Percentiles rank a stretch among this genome's conserved stretches.
These are phyloP conservation scores for Tanytarsus gracilentus DNA, from an alignment of 2,888 invertebrate species.

Conservation along the genomic window DNA sequence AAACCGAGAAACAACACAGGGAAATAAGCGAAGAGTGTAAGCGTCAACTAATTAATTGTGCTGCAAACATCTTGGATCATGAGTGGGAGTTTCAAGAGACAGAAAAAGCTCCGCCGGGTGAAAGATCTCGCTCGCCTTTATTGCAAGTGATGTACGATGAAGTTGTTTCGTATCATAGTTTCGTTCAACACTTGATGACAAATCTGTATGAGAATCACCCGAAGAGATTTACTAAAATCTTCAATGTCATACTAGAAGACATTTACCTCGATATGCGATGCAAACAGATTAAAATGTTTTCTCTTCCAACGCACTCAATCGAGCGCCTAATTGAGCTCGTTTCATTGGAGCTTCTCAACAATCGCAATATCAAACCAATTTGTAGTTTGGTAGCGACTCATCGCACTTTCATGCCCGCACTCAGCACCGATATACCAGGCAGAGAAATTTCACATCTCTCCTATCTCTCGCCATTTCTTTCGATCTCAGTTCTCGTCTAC, in stretches of 20 bases:
- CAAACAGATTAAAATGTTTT: conserved; percentile 16
- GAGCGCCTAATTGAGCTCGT: conserved; percentile 69
- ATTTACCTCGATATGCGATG: conserved; percentile 42
- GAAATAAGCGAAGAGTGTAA: conserved; percentile 28
- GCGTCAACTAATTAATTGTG: conserved; percentile 45
- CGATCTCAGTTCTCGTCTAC: conserved; percentile 72
- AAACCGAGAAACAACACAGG: conserved; percentile 37
- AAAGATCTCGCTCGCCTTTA: conserved; percentile 44
- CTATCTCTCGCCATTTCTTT: conserved; percentile 85
- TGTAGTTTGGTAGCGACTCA: conserved; percentile 57
- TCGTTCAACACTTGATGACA: conserved; percentile 50
- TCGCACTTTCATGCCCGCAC: conserved; percentile 63
- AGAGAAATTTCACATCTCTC: conserved; percentile 78
- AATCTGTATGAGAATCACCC: conserved; percentile 46
- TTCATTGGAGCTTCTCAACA: conserved; percentile 62
- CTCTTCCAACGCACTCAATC: conserved; percentile 54
- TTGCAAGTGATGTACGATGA: conserved; percentile 52
- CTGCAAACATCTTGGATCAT: conserved; percentile 49
- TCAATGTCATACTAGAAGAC: conserved; percentile 38
- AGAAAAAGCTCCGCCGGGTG: conserved; percentile 37
- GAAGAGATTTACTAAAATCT: conserved; percentile 38
- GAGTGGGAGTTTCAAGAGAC: conserved; percentile 34
- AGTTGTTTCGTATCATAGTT: conserved; percentile 50
- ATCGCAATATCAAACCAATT: conserved; percentile 63
- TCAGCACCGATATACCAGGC: conserved; percentile 61